A percentile compares a stretch with the other conserved stretches of the same genome.
phyloP scores from a whole-genome alignment of 2,888 invertebrate species.

The Lochmaea crataegi region DNA sequence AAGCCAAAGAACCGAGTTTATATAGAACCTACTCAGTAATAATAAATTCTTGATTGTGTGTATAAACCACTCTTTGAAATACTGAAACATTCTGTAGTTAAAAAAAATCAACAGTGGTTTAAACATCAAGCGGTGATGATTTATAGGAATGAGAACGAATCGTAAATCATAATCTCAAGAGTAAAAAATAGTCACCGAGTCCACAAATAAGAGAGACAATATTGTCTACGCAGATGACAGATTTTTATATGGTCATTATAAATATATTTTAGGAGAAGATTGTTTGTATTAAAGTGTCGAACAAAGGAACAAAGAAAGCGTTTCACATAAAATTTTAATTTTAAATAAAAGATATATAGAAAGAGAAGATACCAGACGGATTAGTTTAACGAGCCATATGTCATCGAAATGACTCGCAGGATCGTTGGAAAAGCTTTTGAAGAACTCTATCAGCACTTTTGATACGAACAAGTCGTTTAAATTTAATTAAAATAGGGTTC shows the following conservation, averaged over 20 bases:
- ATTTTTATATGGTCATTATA: constrained; percentile 27
- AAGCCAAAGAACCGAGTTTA: no score
- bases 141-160: background rate
- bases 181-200: constrained; percentile 6
- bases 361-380: constrained; percentile 20
- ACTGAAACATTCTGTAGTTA: background rate
- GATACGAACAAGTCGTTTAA: constrained; percentile 11
- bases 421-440: constrained; percentile 24
- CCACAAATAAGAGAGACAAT: constrained; percentile 20
- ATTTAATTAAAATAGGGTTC: background rate
- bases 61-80: background rate
- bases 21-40: no score
- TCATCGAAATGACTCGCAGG: constrained; percentile 30
- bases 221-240: constrained; percentile 31
- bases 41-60: background rate
- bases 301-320: constrained; percentile 32
- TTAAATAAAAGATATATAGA: constrained; percentile 26
- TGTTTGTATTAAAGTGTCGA: constrained; percentile 15
- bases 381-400: constrained; percentile 34
- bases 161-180: constrained; percentile 13
- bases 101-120: background rate
- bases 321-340: constrained; percentile 27
- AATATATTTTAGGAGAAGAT: constrained; percentile 27
- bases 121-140: constrained; percentile 2
- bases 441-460: constrained; percentile 14